Base-by-base conservation (phyloP, 2,888 invertebrate genomes). In the Yponomeuta plumbellus region DNA sequence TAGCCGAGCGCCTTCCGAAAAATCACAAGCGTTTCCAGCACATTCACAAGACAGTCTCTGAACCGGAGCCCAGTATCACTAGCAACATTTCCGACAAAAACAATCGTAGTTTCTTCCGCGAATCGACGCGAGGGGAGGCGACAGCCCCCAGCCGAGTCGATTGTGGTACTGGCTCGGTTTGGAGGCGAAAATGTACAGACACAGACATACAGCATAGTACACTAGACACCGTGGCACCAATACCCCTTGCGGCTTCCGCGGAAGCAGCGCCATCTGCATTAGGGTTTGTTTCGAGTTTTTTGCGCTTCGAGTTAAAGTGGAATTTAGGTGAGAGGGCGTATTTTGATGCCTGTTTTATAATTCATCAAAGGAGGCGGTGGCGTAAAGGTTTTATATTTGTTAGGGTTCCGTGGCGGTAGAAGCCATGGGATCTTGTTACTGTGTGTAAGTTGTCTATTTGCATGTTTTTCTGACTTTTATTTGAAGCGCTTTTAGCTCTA, bases 71-170 rank as follows among this genome's bases (percentile, higher is more conserved):
- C 23, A n/a, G n/a, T 58, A 11, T 26, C 34, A 26, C 11, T 1
- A 61, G 17, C 34, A 61, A 26, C 3, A 34, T 61, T 61, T 61
- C 23, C 57, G 13, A 59, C 44, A 5, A 61, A 23, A 26, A 17
- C 61, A 23, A n/a, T n/a, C 61, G 61, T 13, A 61, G 26, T 62
- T 26, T 62, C n/a, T 62, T 34, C 39, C 62, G 62, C 39, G 20
- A 39, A 40, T 34, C 39, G 39, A 8, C n/a, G 11, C 26, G 17
- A n/a, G 34, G 26, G 39, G 62, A 62, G 34, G 34, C 62, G 26
- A 62, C 62, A 20, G 13, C 26, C 62, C 62, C 20, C 62, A n/a
- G 10, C 62, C 39, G 62, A 26, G 8, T 39, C 62, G 10, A 34
- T 62, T 62, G 62, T 62, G 62, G 20, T 20, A 62, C 62, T 62